These are phyloP conservation scores for Noctua janthina DNA, from an alignment of 2,888 invertebrate genomes.

Conservation along the genomic window DNA sequence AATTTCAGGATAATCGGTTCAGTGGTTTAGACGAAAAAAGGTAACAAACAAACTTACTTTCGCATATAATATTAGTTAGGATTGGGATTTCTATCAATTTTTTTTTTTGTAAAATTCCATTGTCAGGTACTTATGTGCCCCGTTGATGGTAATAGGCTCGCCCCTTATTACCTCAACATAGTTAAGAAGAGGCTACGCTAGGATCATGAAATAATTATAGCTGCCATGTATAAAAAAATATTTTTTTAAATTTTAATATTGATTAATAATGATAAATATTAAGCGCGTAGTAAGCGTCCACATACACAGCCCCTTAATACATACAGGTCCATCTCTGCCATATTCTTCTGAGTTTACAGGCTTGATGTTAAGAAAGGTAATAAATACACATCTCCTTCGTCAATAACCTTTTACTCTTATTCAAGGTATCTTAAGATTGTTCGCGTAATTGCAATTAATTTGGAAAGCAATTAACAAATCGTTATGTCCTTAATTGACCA, in stretches of 20 bases:
- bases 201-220: too few species aligned
- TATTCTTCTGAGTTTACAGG: neutral
- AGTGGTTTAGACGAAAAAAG: too few species aligned
- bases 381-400: neutral
- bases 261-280: too few species aligned
- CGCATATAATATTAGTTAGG: too few species aligned
- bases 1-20: too few species aligned
- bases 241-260: too few species aligned
- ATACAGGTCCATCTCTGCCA: neutral
- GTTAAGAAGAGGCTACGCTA: too few species aligned
- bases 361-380: neutral
- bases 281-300: too few species aligned
- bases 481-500: slow-evolving; percentile 58
- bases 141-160: neutral
- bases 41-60: too few species aligned
- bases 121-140: neutral
- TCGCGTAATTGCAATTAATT: slow-evolving; percentile 53
- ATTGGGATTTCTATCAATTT: too few species aligned
- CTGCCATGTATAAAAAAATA: too few species aligned
- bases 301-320: neutral
- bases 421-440: slow-evolving; percentile 35
- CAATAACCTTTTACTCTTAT: neutral
- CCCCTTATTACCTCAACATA: neutral
- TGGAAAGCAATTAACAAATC: slow-evolving; percentile 61
- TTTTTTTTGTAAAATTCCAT: neutral